Base-by-base conservation (phyloP, 2,888 invertebrate species). In the Caenorhabditis drosophilae region DNA sequence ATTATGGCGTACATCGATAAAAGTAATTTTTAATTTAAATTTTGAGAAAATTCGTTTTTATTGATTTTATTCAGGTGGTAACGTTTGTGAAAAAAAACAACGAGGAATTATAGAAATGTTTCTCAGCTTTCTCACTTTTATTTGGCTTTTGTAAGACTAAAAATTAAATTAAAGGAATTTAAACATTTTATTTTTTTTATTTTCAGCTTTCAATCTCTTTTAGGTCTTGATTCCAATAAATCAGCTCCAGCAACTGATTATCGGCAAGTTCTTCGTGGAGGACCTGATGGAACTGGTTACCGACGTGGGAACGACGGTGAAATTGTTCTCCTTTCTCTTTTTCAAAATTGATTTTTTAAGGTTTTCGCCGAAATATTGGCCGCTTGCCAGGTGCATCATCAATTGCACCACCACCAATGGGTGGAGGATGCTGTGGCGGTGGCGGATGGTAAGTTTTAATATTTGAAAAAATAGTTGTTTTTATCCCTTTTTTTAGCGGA, bases 371-470 rank as follows among this genome's bases (percentile, higher is more conserved):
- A 31, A 38, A 57, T 40, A 67, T 70, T 41, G 67, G 70, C 16
- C 42, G 70, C 11, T 48, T 67, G 3, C 50, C 63, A 12, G 26
- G 20, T 2, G n/a, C 56, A 11, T 70, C 70, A 0, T 62, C 60
- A 41, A 45, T 67, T 23, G 62, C 70, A 1, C 70, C 70, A 26
- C 70, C 70, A 44, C 70, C 70, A 45, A 70, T 70, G 70, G 44
- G 70, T 36, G 70, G 70, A 20, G 70, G 70, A 53, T 70, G 70
- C 44, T 70, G 70, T 54, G 70, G 70, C 4, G 70, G 70, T 20
- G 70, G 70, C 20, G 62, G 70, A 23, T 70, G 66, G 38, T 48
- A 42, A 51, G 16, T 25, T 38, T 41, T 59, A 54, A 42, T 12
- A 9, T 12, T 41, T 26, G 41, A 7, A 12, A 44, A 15, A 31